Percentiles rank a stretch among this genome's conserved stretches.
phyloP scores from a whole-genome alignment of 2,888 invertebrate species.

The Salpingus planirostris region DNA sequence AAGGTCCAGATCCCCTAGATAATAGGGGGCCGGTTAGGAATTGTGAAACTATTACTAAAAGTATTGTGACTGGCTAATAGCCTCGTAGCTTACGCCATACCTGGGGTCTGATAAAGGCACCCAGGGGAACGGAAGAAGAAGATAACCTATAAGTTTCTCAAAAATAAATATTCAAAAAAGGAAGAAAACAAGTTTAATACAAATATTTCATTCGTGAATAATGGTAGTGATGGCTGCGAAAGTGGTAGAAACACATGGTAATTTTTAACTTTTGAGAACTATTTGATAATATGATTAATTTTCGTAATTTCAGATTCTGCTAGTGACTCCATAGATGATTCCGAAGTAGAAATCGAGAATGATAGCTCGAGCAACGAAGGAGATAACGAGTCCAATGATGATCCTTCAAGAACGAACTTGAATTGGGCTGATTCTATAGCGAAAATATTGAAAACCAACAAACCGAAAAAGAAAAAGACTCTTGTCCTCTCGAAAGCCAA shows the following conservation, averaged over 20 bases:
- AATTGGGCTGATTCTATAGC: slow-evolving; percentile 79
- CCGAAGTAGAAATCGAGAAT: too few relatives aligned
- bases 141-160: neutral
- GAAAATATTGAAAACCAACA: slow-evolving; percentile 66
- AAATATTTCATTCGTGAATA: neutral
- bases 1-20: too few relatives aligned
- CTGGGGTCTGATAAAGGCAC: too few relatives aligned
- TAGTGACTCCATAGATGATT: too few relatives aligned
- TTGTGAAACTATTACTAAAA: too few relatives aligned
- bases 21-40: too few relatives aligned
- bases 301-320: too few relatives aligned
- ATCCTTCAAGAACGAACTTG: slow-evolving; percentile 44
- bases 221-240: slow-evolving; percentile 2
- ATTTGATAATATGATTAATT: too few relatives aligned
- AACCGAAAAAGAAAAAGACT: slow-evolving; percentile 66
- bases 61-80: too few relatives aligned
- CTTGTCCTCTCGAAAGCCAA: slow-evolving; percentile 73
- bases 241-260: slow-evolving; percentile 7
- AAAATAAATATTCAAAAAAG: slow-evolving; percentile 1
- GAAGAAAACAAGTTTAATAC: neutral
- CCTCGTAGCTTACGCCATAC: too few relatives aligned
- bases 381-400: slow-evolving; percentile 14
- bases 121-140: neutral
- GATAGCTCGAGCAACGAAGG: slow-evolving; percentile 1
- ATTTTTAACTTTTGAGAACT: too few relatives aligned